phyloP scores from a whole-genome alignment of 2,113 vertebrate genomes.

The Zootoca vivipara region DNA sequence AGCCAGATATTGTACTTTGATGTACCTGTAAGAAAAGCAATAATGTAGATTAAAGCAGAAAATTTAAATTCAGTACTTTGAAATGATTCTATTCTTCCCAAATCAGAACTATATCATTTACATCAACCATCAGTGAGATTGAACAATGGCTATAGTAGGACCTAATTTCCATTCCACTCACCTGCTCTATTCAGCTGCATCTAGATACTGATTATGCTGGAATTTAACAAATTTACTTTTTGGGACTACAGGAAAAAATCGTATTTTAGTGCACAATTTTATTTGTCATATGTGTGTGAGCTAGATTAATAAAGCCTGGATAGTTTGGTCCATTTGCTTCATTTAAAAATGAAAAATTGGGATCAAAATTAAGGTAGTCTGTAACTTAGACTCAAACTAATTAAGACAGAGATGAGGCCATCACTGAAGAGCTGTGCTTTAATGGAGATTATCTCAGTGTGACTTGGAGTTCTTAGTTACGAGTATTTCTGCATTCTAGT shows the following conservation, averaged over 20 bases:
- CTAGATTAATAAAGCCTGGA: rapidly evolving
- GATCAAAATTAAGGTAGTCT: not conserved
- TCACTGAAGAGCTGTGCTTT: not conserved
- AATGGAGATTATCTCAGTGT: not conserved
- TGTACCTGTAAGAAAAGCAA: not conserved
- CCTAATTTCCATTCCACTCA: not conserved
- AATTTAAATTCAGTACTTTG: not conserved
- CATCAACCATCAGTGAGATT: not conserved
- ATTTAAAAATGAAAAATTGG: not conserved
- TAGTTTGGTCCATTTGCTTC: not conserved
- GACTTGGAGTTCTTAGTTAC: not conserved
- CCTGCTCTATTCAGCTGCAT: not conserved
- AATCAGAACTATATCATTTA: not conserved
- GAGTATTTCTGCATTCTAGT: not conserved
- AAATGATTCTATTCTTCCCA: not conserved
- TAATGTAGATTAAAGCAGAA: not conserved
- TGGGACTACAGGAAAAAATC: rapidly evolving
- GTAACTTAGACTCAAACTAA: not conserved
- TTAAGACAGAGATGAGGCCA: rapidly evolving
- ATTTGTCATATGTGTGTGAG: not conserved
- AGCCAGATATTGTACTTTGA: not conserved
- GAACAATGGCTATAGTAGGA: not conserved
- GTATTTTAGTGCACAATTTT: not conserved
- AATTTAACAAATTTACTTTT: not conserved
- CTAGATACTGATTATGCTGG: not conserved